phyloP scores from a whole-genome alignment of 2,113 vertebrate species.

The Vimba vimba region DNA sequence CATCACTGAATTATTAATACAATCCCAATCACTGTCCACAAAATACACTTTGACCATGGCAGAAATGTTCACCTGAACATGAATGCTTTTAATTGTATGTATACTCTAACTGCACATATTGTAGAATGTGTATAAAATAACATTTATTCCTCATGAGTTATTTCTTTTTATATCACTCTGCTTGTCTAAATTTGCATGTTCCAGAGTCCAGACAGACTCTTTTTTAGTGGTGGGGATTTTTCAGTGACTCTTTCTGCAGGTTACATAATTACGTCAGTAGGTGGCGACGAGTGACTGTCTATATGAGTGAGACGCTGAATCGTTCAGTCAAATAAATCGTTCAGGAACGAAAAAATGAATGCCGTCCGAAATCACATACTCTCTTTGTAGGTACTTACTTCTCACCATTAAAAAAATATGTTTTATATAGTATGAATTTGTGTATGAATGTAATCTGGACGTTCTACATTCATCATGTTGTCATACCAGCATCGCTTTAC shows the following conservation, averaged over 20 bases:
- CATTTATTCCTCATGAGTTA: not conserved
- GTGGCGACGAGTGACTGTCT: no score
- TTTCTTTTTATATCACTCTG: not conserved
- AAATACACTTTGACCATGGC: not conserved
- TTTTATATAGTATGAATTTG: not conserved
- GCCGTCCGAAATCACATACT: not conserved
- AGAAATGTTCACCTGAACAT: not conserved
- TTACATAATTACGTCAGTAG: not conserved
- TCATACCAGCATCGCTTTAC: not conserved
- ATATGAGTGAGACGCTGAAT: not conserved
- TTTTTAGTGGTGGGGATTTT: not conserved
- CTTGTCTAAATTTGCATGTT: not conserved
- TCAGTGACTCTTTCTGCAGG: not conserved
- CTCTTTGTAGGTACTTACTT: not conserved
- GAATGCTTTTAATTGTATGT: not conserved
- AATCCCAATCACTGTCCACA: not conserved
- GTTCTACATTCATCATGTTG: not conserved
- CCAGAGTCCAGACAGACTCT: not conserved
- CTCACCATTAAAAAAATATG: no score
- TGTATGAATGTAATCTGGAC: no score
- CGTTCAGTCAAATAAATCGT: not conserved
- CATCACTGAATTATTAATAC: not conserved
- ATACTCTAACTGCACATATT: not conserved
- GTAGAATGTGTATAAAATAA: not conserved
- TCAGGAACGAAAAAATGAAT: not conserved